phyloP scores from a whole-genome alignment of 2,888 invertebrate species.

The Terebella lapidaria region DNA sequence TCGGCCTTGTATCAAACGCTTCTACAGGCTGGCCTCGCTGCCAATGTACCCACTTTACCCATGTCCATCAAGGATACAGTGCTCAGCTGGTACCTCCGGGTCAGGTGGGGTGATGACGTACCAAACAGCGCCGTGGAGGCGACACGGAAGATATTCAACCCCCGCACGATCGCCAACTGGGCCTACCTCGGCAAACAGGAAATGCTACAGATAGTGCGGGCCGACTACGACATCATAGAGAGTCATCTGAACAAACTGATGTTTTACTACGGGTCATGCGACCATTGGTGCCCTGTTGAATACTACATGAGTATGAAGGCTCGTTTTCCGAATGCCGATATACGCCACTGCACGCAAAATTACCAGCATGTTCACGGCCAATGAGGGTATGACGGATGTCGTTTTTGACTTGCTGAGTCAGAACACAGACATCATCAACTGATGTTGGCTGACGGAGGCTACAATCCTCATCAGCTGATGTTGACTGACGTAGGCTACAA shows the following conservation, averaged over 20 bases:
- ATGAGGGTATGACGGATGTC: slow-evolving; percentile 46
- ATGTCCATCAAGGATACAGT: slow-evolving; percentile 30
- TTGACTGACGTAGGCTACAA: too few relatives aligned
- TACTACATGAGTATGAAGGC: slow-evolving; percentile 63
- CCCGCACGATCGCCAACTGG: slow-evolving; percentile 31
- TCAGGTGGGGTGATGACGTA: slow-evolving; percentile 28
- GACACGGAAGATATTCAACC: slow-evolving; percentile 42
- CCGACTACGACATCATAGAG: slow-evolving; percentile 64
- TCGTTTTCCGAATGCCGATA: slow-evolving; percentile 62
- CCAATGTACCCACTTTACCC: slow-evolving; percentile 33
- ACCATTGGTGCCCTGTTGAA: slow-evolving; percentile 79
- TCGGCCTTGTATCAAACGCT: slow-evolving; percentile 64
- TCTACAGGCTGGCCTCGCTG: slow-evolving; percentile 44
- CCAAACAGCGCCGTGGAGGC: slow-evolving; percentile 42
- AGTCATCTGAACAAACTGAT: slow-evolving; percentile 64
- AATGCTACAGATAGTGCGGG: slow-evolving; percentile 67
- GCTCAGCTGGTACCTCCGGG: slow-evolving; percentile 40
- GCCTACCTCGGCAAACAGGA: slow-evolving; percentile 57
- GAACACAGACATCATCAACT: too few relatives aligned
- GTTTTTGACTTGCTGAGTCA: slow-evolving; percentile 29
- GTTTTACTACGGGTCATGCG: slow-evolving; percentile 73
- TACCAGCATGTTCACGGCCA: slow-evolving; percentile 63
- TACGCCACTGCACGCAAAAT: slow-evolving; percentile 61
- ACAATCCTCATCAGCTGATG: too few relatives aligned
- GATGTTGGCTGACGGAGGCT: too few relatives aligned